Evolutionary conservation across 2,797 vertebrate genomes (phyloP), one percentile per base, ranked within the genome.

Genomic region (Chaunax sp.): DNA sequence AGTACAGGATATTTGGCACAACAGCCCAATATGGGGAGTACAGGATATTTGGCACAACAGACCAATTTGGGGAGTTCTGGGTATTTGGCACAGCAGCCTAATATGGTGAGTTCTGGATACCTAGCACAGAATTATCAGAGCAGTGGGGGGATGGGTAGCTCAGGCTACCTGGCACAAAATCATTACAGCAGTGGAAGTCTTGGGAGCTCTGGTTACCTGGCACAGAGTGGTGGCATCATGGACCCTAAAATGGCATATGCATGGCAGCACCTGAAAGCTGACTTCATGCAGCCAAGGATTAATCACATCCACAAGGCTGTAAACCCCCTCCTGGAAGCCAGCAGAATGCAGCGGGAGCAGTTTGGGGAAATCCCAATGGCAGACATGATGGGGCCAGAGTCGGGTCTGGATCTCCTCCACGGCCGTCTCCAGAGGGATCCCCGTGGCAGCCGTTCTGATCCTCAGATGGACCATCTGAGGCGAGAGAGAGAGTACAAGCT

Each of bases 221-320:
- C 86, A 13, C 89, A 89, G 76, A 90, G 90, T 30, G 90, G 92
- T 26, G 93, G 91, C 62, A 87, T 93, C 60, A 90, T 92, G 85
- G 94, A 94, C 75, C 92, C 92, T 55, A 94, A 93, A 83, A 87
- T 91, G 82, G 90, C 91, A 0, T 93, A 92, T 11, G 91, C 92
- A 41, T 94, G 94, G 94, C 94, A 94, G 81, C 92, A 94, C 55
- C 92, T 96, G 44, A 97, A 95, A 57, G 95, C 95, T 0, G 96
- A 97, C 84, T 94, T 95, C 74, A 92, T 96, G 54, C 96, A 96
- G 80, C 95, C 96, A 43, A 93, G 92, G 78, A 94, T 96, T 9
- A 96, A 97, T 80, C 93, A 94, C 68, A 92, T 97, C 45, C 95
- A 94, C 30, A 93, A 95, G 83, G 92, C 87, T 22, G 85, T 93